Base-by-base conservation (phyloP, 2,113 vertebrate species). In the Jacana jacana region DNA sequence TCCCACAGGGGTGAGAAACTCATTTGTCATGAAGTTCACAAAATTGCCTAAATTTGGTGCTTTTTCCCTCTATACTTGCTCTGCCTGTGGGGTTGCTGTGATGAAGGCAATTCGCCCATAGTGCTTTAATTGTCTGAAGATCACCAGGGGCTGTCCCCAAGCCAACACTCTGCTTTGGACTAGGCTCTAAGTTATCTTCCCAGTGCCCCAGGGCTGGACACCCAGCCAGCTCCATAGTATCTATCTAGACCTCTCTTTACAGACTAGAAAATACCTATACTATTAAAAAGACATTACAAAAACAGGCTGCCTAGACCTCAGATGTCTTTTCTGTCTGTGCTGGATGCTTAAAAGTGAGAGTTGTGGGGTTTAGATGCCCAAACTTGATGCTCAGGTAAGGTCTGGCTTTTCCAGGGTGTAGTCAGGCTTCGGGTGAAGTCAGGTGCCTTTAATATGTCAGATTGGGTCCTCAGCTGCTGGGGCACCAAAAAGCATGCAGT, bases 121-220 rank as follows among this genome's bases (percentile, higher is more conserved):
- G 10, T 17, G 51, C 76, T 64, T 51, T 40, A 33, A 37, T 35
- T 71, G 30, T 30, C 44, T 25, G 31, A 51, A 37, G 16, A n/a
- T 2, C 52, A 6, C 10, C 23, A 30, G 42, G 16, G 28, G 33
- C 48, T 79, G 79, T 17, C 42, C 54, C 39, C 16, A 30, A 7
- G 46, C n/a, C 44, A 33, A 8, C 4, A 4, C 16, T 24, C 15
- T 9, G n/a, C 31, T 77, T 42, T 71, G 54, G 30, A 63, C 28
- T 8, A 9, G 52, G n/a, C 0, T 2, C 33, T 10, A 6, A 40
- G 40, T 55, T 44, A n/a, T 61, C 13, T 23, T 49, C 54, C 54
- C 24, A 5, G 17, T 4, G 13, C 3, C 0, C 6, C 0, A 3
- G 24, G 30, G 30, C 37, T 3, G 2, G 55, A 55, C 42, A n/a